Evolutionary conservation across 2,797 vertebrate species (phyloP).

Genomic region (Apogon hyalosoma): DNA sequence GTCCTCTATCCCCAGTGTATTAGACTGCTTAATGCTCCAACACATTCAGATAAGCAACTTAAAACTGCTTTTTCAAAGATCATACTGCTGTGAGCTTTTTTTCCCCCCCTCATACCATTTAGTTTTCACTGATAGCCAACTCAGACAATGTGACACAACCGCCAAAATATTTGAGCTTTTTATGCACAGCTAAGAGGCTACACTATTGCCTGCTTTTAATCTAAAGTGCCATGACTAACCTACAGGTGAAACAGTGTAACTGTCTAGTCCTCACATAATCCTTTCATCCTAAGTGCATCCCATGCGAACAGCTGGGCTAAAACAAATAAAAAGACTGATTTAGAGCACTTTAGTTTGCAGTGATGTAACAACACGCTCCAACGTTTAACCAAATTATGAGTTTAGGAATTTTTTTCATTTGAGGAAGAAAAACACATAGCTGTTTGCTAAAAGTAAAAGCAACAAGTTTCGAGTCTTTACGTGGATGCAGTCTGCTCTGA

Average conservation of each 20-base stretch:
- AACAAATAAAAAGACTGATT: conserved; percentile 52
- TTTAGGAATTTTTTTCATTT: conserved; percentile 8
- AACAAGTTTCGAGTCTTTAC: conserved; percentile 36
- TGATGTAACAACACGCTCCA: conserved; percentile 21
- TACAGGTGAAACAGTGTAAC: conserved; percentile 66
- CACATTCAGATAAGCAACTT: conserved; percentile 72
- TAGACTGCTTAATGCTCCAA: conserved; percentile 68
- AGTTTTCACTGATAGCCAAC: conserved; percentile 35
- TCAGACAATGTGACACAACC: conserved; percentile 39
- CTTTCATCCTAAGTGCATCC: conserved; percentile 71
- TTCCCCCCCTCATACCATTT: conserved; percentile 26
- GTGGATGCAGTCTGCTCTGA: conserved; percentile 23
- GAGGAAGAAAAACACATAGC: conserved; percentile 12
- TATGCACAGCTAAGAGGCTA: conserved; percentile 33
- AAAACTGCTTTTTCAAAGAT: conserved; percentile 62
- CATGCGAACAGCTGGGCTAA: conserved; percentile 66
- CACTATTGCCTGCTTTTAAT: conserved; percentile 40
- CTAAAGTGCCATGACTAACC: conserved; percentile 59
- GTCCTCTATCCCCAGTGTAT: conserved; percentile 61
- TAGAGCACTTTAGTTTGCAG: conserved; percentile 27
- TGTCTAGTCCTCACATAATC: conserved; percentile 62
- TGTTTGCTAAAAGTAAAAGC: conserved; percentile 1
- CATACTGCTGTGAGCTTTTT: conserved; percentile 17
- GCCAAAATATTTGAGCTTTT: conserved; percentile 45
- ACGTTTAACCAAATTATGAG: conserved; percentile 33